Percentiles rank a stretch among this genome's conserved stretches.
These are phyloP conservation scores for Aurelia coerulea DNA, from an alignment of 30 jellyfish, hydroid and myxozoan genomes.

Conservation along the genomic window DNA sequence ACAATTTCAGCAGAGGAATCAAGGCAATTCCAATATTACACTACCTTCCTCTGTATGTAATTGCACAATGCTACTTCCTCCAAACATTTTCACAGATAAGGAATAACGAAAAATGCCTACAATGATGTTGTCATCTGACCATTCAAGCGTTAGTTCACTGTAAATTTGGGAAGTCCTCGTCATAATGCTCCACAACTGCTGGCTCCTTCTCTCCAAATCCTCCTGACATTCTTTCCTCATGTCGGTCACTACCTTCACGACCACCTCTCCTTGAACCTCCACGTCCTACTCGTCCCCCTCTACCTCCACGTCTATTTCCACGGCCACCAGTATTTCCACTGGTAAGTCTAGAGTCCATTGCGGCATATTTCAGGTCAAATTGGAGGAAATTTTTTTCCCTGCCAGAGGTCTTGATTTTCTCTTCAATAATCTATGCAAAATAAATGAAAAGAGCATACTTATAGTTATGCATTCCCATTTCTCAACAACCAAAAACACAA, in stretches of 20 bases:
- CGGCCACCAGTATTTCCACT: slow-evolving; percentile 77
- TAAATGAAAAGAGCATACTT: background rate
- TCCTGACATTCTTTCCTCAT: slow-evolving; percentile 17
- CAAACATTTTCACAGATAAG: slow-evolving; percentile 23
- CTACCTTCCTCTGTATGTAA: slow-evolving; percentile 4
- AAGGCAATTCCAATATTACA: too few species aligned
- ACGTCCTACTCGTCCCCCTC: slow-evolving; percentile 82
- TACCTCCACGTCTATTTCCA: slow-evolving; percentile 54
- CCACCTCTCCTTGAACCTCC: slow-evolving; percentile 59
- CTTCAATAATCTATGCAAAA: slow-evolving; percentile 69
- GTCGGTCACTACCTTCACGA: slow-evolving; percentile 31
- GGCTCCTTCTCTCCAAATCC: slow-evolving; percentile 40
- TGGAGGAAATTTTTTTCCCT: slow-evolving; percentile 81
- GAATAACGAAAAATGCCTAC: slow-evolving; percentile 1
- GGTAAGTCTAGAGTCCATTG: slow-evolving; percentile 78
- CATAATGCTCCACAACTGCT: slow-evolving; percentile 31
- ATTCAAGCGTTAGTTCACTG: slow-evolving; percentile 1
- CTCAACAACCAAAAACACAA: too few species aligned
- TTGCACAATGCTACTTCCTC: background rate
- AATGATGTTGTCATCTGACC: background rate
- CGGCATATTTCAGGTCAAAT: slow-evolving; percentile 74
- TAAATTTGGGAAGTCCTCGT: slow-evolving; percentile 40
- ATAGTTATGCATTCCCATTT: background rate
- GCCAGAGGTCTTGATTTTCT: slow-evolving; percentile 91
- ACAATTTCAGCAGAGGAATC: too few species aligned